phyloP scores from a whole-genome alignment of 2,113 vertebrate genomes.

The Gymnarchus niloticus region DNA sequence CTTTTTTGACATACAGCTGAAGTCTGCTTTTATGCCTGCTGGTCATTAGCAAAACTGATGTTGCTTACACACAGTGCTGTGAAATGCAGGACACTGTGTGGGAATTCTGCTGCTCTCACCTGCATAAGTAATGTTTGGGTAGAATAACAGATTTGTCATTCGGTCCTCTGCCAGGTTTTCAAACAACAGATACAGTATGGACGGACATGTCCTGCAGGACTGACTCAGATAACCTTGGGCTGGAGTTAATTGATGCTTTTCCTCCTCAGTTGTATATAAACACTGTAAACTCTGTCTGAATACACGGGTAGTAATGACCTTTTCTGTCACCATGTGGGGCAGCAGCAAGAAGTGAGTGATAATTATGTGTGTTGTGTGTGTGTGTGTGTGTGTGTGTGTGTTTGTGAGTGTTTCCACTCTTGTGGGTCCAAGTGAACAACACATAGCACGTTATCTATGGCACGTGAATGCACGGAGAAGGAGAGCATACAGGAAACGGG shows the following conservation, averaged over 20 bases:
- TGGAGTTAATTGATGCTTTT: constrained; percentile 45
- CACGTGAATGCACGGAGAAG: neutral
- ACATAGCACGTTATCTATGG: neutral
- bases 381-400: neutral
- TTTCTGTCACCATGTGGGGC: neutral
- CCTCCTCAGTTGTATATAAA: constrained; percentile 49
- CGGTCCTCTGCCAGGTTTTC: constrained; percentile 50
- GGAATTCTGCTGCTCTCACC: neutral
- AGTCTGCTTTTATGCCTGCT: neutral
- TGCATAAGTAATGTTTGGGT: constrained; percentile 7
- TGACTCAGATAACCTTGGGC: constrained; percentile 42
- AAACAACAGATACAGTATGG: constrained; percentile 49
- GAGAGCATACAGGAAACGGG: neutral
- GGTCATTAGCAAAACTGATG: neutral
- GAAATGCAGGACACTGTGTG: neutral
- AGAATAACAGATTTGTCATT: constrained; percentile 41
- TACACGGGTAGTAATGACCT: neutral
- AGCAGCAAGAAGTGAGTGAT: neutral
- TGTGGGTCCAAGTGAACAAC: neutral
- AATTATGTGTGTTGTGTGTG: neutral
- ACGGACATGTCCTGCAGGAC: constrained; percentile 43
- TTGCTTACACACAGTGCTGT: neutral
- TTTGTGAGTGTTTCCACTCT: neutral
- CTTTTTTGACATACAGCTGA: no score
- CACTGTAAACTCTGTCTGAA: neutral